Base-by-base conservation (phyloP, 2,797 vertebrate genomes). In the Cephalopachus bancanus region DNA sequence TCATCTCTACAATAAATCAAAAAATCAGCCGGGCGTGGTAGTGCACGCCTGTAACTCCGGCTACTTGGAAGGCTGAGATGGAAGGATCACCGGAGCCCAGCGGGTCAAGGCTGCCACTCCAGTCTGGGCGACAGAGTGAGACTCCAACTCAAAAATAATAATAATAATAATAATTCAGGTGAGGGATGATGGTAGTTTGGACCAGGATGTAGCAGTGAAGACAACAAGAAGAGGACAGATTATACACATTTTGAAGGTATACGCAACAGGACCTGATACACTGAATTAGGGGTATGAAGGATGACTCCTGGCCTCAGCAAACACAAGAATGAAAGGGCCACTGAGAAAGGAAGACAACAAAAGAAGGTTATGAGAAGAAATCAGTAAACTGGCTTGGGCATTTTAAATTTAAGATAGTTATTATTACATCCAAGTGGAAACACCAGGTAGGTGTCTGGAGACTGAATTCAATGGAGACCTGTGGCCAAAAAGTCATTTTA, bases 341-440 rank as follows among this genome's bases (percentile, higher is more conserved):
- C 9, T 60, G 37, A 93, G 51, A 91, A 16, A 72, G 71, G 26
- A 87, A 88, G 37, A 65, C 76, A 76, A 91, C 59, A 67, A 91
- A 84, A 84, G 14, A 72, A 20, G 55, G 22, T 62, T 89, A 69
- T 80, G 11, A 69, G 72, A 75, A 26, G 53, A 81, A 95, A 91
- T 6, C 65, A 80, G 22, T 81, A 69, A 94, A 75, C 1, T 55
- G 57, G 51, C 75, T 30, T 44, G 28, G 57, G 33, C 9, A 69
- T 5, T 15, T 78, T 76, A 89, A 67, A 94, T 76, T 9, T 92
- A 74, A 85, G 64, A 89, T 0, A 57, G 22, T 9, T 30, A 76
- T 51, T n/a, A 86, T 64, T 78, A 83, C 5, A 57, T 69, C 10
- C 75, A 86, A 94, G 49, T 89, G 30, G 60, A 91, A 89, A 89